These are phyloP conservation scores for Rhopilema esculentum DNA, from an alignment of 30 jellyfish, hydroid and myxozoan genomes.

Conservation along the genomic window DNA sequence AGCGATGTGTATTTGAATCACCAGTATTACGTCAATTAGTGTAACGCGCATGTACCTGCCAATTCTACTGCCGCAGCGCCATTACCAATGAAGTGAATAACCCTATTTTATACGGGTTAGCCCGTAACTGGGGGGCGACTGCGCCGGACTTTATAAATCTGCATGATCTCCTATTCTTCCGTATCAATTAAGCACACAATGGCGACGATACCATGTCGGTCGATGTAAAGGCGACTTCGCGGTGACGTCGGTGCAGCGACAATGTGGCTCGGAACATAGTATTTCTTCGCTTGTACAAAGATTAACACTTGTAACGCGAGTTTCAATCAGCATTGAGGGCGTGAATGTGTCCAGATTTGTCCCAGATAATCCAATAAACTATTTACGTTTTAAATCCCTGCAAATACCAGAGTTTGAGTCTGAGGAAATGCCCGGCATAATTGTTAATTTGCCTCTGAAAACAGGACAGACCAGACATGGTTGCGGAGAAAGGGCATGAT, in stretches of 20 bases:
- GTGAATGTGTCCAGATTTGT: constrained; percentile 58
- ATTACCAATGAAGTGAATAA: neutral
- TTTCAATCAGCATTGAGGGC: constrained; percentile 49
- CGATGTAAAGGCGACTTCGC: constrained; percentile 10
- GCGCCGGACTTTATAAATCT: neutral
- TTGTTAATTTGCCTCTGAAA: constrained; percentile 53
- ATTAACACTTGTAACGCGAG: constrained; percentile 40
- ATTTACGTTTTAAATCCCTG: constrained; percentile 69
- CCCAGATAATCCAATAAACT: constrained; percentile 61
- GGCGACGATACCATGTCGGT: constrained; percentile 50
- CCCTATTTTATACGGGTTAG: neutral
- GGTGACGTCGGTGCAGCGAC: constrained; percentile 41
- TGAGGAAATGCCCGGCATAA: constrained; percentile 66
- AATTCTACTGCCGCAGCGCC: neutral
- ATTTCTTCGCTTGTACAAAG: constrained; percentile 43
- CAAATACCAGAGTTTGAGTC: constrained; percentile 33
- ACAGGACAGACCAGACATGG: constrained; percentile 39
- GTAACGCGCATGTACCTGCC: constrained; percentile 10
- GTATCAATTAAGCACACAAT: constrained; percentile 22
- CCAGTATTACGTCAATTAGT: constrained; percentile 11
- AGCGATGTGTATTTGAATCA: neutral
- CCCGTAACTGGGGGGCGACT: constrained; percentile 64
- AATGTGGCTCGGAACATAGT: constrained; percentile 5
- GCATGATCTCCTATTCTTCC: constrained; percentile 24
- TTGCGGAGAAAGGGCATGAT: constrained; percentile 34